Base-by-base conservation (phyloP, 2,888 invertebrate species). In the Yponomeuta cagnagella region DNA sequence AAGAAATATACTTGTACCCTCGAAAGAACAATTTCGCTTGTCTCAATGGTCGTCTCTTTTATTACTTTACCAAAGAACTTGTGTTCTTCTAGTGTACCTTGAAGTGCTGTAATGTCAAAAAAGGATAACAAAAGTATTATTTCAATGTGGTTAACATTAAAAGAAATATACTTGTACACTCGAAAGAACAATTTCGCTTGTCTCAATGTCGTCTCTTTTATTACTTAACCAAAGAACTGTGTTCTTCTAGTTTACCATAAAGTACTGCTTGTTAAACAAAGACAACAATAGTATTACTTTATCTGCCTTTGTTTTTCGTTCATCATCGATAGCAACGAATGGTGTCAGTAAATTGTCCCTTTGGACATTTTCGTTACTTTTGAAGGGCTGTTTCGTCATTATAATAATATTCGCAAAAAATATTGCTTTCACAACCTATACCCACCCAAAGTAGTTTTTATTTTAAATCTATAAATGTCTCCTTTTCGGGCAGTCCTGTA, bases 1-100 rank as follows among this genome's bases (percentile, higher is more conserved):
- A 69, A 64, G 69, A 71, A 71, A 43, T 12, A 67, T n/a, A 67
- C 64, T 64, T n/a, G 64, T 63, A 66, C 23, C 69, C 71, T 71
- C 63, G 52, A 69, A 63, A 69, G 69, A 69, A 69, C 69, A 37
- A 63, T 63, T 69, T 69, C 31, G 23, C 23, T 63, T 31, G 69
- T 71, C 63, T 33, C 58, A 71, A 43, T 69, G 23, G 23, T 71
- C 31, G 68, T 68, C 31, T 48, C 68, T 68, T 68, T 68, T 68
- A 68, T 68, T 37, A 68, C 48, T 68, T 68, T 43, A 43, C 10
- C 33, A 65, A 30, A 33, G 33, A 33, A 31, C 33, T 23, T 65
- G 30, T 65, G 64, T 64, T 23, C 31, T 64, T 64, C 30, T 63
- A 63, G n/a, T 30, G 52, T 58, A 58, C 52, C 6, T 12, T 12